Conservation (phyloP, 1,140 invertebrate species). For the Rhagoletis pomonella region DNA sequence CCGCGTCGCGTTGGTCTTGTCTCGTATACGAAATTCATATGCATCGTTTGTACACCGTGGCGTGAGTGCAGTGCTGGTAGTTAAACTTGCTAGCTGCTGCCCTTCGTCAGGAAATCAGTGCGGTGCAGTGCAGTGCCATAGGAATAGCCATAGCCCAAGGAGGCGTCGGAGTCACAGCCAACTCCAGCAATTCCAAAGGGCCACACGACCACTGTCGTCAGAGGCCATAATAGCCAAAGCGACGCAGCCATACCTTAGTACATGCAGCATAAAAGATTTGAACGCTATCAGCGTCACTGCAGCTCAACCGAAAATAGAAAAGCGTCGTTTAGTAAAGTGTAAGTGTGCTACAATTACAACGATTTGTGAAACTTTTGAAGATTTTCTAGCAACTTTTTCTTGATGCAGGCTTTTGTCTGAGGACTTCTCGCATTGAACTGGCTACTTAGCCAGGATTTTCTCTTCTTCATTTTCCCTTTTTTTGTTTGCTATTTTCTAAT, state of each 20-base stretch:
- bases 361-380: not conserved
- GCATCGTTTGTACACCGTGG: not conserved
- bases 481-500: not conserved
- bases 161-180: not conserved
- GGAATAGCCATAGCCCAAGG: constrained; percentile 19
- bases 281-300: not conserved
- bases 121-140: constrained; percentile 30
- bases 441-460: not conserved
- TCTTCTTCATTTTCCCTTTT: not conserved
- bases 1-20: constrained; percentile 14
- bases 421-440: too few relatives aligned
- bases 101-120: not conserved
- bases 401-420: not conserved
- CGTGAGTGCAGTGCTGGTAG: not conserved
- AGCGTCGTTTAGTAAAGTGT: not conserved
- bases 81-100: not conserved
- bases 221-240: not conserved
- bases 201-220: not conserved
- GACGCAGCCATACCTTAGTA: not conserved
- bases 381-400: not conserved
- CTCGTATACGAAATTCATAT: too few relatives aligned
- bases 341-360: not conserved
- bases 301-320: not conserved
- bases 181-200: not conserved
- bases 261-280: not conserved